phyloP scores from a whole-genome alignment of 2,797 vertebrate genomes.

The Lepus oiostolus region DNA sequence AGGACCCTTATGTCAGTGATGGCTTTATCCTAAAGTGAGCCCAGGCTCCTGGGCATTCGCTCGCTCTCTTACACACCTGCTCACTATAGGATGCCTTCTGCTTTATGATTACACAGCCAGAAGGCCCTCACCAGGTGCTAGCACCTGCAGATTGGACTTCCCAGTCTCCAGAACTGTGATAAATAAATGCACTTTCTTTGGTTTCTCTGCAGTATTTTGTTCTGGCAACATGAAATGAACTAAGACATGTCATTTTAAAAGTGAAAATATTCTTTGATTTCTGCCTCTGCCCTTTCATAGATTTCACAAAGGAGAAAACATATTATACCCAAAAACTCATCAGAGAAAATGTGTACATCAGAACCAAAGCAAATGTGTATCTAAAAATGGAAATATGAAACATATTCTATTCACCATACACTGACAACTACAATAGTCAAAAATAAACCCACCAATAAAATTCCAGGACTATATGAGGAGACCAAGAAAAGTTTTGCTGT shows the following conservation, averaged over 20 bases:
- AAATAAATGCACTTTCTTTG: no score
- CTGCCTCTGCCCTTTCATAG: background rate
- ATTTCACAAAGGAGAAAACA: conserved; percentile 24
- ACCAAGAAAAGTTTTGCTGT: conserved; percentile 26
- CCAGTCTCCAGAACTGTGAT: no score
- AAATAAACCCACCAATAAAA: conserved; percentile 19
- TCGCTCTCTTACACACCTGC: no score
- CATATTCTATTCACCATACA: background rate
- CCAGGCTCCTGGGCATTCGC: no score
- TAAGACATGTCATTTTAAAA: conserved; percentile 20
- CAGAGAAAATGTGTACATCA: background rate
- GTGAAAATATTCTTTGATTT: background rate
- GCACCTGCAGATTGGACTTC: no score
- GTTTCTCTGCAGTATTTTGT: no score
- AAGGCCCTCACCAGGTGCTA: no score
- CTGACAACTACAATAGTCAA: conserved; percentile 40
- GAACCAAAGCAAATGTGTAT: conserved; percentile 51
- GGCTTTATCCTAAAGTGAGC: no score
- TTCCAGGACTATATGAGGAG: conserved; percentile 7
- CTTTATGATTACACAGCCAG: no score
- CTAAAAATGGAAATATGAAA: conserved; percentile 41
- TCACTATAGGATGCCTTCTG: no score
- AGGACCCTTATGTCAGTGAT: no score
- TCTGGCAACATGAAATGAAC: no score
- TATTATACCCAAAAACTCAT: conserved; percentile 20